phyloP scores from a whole-genome alignment of 1,140 invertebrate genomes.

The Hirudo medicinalis region DNA sequence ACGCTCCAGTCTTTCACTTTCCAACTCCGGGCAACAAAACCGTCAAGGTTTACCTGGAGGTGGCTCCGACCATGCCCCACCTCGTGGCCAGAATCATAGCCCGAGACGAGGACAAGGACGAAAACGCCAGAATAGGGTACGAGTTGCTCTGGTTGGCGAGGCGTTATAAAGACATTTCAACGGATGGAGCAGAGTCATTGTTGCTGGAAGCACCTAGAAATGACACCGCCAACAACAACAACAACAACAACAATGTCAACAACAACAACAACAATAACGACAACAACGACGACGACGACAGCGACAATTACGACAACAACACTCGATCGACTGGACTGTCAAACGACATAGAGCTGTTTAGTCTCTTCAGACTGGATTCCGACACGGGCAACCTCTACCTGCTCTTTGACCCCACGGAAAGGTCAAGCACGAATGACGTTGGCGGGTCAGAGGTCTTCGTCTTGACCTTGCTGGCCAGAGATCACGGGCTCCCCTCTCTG shows the following conservation, averaged over 20 bases:
- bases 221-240: not conserved
- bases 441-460: slow-evolving; percentile 63
- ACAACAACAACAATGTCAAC: too few relatives aligned
- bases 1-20: slow-evolving; percentile 39
- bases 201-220: not conserved
- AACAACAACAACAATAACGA: not conserved
- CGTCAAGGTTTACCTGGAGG: slow-evolving; percentile 7
- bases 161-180: not conserved
- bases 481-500: slow-evolving; percentile 72
- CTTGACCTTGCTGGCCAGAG: slow-evolving; percentile 69
- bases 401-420: not conserved
- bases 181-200: not conserved
- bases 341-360: not conserved
- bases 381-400: not conserved
- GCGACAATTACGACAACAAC: not conserved
- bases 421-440: slow-evolving; percentile 47
- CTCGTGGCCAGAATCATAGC: slow-evolving; percentile 42
- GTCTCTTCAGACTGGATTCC: not conserved
- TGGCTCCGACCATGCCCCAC: not conserved
- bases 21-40: slow-evolving; percentile 31
- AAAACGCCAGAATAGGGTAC: slow-evolving; percentile 61
- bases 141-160: slow-evolving; percentile 1
- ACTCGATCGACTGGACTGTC: not conserved
- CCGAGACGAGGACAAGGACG: slow-evolving; percentile 69
- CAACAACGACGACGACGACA: not conserved